phyloP scores from a whole-genome alignment of 1,140 invertebrate genomes.

The Diachasmimorpha longicaudata region DNA sequence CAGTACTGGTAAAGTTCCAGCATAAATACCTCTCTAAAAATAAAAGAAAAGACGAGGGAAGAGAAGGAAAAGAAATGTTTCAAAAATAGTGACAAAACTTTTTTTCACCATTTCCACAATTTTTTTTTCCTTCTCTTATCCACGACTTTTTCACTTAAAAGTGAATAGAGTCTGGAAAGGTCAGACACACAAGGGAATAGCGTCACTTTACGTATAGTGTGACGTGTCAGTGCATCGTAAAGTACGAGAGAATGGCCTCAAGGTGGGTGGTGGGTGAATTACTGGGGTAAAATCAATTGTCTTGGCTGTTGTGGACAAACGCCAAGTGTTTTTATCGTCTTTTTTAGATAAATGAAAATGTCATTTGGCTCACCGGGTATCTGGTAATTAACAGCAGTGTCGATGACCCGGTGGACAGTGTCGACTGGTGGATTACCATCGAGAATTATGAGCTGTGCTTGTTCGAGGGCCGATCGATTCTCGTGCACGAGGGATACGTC shows the following conservation, averaged over 20 bases:
- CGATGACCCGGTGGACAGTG: constrained; percentile 70
- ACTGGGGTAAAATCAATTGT: background rate
- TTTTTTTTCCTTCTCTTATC: background rate
- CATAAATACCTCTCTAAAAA: background rate
- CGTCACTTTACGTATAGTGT: background rate
- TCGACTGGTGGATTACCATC: constrained; percentile 80
- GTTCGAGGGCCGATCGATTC: constrained; percentile 46
- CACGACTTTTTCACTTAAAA: background rate
- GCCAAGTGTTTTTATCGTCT: background rate
- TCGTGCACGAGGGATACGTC: constrained; percentile 67
- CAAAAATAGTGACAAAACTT: background rate
- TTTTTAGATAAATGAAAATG: background rate
- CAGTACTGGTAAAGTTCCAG: background rate
- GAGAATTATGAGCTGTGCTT: constrained; percentile 75
- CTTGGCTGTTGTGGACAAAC: background rate
- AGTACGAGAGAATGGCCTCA: background rate
- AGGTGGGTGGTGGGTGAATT: background rate
- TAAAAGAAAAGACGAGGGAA: background rate
- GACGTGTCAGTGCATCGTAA: background rate
- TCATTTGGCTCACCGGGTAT: constrained; percentile 70
- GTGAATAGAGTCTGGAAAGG: background rate
- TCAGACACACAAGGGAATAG: constrained; percentile 1
- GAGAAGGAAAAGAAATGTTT: background rate
- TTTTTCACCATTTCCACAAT: background rate
- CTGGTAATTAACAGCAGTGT: constrained; percentile 66